Base-by-base conservation (phyloP, 2,113 vertebrate species). In the Cisticola juncidis region DNA sequence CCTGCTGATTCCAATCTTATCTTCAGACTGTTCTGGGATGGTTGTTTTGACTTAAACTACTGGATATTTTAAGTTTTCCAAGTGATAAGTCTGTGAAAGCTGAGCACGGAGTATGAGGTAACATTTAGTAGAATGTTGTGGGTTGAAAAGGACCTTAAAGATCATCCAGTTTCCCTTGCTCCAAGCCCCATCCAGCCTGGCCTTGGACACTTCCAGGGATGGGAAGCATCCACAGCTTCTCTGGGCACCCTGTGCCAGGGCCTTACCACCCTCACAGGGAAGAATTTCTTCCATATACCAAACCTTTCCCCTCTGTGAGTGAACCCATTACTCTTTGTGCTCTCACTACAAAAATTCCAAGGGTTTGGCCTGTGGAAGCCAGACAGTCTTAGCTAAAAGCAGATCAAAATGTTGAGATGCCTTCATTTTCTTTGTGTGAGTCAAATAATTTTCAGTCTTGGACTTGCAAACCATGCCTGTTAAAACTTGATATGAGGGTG, bases 161-260 rank as follows among this genome's bases (percentile, higher is more conserved):
- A 11, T 56, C 26, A 36, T 28, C 22, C 31, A 19, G 12, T 56
- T 33, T 12, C 25, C 0, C 21, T 8, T 54, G 31, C 25, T 54
- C 47, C 47, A 82, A 54, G 29, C 21, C 8, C n/a, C 0, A 0
- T 83, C 40, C 62, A 83, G 0, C 14, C 35, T 82, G 40, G 22
- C 42, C 35, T 62, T 42, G 64, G 4, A 44, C 12, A 36, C 25
- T 83, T 48, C 25, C 48, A 77, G 64, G 31, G 31, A 28, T 70
- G 71, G 31, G 9, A 54, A 31, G 25, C 31, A 62, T 25, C 29
- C 54, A 16, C 62, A 90, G 56, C 40, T 62, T 31, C 47, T 42
- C 21, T 69, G 29, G 11, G 15, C 18, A 56, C 0, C 26, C 35
- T 70, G 26, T 70, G 42, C 35, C 42, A 48, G 29, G 25, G 17